phyloP scores from a whole-genome alignment of 2,113 vertebrate genomes.

The Zingel zingel region DNA sequence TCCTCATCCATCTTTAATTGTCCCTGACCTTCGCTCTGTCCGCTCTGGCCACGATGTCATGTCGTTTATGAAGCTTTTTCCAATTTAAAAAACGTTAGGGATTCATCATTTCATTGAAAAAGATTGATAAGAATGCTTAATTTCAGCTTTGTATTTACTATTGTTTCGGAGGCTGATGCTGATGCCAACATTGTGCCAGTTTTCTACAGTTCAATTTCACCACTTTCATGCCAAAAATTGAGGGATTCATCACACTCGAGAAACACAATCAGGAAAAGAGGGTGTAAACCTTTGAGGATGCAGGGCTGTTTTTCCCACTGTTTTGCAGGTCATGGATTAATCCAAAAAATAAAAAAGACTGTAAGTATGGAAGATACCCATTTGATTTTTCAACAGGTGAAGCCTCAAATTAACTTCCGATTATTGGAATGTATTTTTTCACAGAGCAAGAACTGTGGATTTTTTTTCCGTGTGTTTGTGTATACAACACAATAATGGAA shows the following conservation, averaged over 20 bases:
- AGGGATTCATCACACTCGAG: neutral
- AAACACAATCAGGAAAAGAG: neutral
- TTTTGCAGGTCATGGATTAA: no score
- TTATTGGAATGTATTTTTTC: no score
- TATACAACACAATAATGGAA: no score
- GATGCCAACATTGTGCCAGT: neutral
- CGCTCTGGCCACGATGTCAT: fast-evolving
- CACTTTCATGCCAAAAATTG: neutral
- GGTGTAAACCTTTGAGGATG: no score
- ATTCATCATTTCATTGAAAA: neutral
- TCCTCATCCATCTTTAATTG: conserved; percentile 79
- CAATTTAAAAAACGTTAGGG: neutral
- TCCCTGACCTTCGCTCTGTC: conserved; percentile 36
- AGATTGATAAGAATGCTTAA: neutral
- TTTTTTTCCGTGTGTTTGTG: no score
- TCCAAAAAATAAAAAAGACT: no score
- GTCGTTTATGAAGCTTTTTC: neutral
- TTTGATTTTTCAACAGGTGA: no score
- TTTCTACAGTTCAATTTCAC: neutral
- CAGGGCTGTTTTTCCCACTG: no score
- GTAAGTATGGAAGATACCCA: no score
- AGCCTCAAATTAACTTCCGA: no score
- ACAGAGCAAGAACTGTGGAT: no score
- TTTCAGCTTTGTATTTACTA: neutral
- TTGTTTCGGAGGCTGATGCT: neutral